Evolutionary conservation across 2,797 vertebrate genomes (phyloP).

Genomic region (Sphenopsis melanotis): DNA sequence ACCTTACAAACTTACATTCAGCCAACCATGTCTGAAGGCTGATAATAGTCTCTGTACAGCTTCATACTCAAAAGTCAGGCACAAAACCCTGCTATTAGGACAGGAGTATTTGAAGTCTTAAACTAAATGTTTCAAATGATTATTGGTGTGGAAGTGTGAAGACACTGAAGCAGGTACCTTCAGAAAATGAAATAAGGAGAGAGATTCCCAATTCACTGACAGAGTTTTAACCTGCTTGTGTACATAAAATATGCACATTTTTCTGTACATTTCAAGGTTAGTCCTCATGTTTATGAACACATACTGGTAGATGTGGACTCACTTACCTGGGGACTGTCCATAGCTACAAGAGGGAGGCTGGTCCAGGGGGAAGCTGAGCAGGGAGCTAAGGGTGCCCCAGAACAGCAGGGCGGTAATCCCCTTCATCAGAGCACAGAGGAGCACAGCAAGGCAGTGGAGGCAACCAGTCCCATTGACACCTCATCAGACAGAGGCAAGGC

Average conservation of each 20-base stretch:
- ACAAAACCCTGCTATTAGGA: not conserved
- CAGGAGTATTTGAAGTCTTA: not conserved
- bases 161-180: not conserved
- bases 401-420: not conserved
- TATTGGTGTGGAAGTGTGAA: not conserved
- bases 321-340: not conserved
- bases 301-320: not conserved
- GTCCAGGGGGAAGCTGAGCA: not conserved
- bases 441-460: not conserved
- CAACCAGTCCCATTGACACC: not conserved
- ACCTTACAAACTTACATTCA: not conserved
- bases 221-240: not conserved
- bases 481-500: not conserved
- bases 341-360: not conserved
- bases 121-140: not conserved
- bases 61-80: not conserved
- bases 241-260: not conserved
- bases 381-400: not conserved
- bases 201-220: not conserved
- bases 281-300: not conserved
- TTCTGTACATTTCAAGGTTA: not conserved
- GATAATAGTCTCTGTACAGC: not conserved
- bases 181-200: not conserved
- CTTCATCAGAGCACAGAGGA: accelerated
- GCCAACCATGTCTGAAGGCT: not conserved